These are phyloP conservation scores for Drosophila putrida DNA, from an alignment of 2,888 invertebrate genomes.

Conservation along the genomic window DNA sequence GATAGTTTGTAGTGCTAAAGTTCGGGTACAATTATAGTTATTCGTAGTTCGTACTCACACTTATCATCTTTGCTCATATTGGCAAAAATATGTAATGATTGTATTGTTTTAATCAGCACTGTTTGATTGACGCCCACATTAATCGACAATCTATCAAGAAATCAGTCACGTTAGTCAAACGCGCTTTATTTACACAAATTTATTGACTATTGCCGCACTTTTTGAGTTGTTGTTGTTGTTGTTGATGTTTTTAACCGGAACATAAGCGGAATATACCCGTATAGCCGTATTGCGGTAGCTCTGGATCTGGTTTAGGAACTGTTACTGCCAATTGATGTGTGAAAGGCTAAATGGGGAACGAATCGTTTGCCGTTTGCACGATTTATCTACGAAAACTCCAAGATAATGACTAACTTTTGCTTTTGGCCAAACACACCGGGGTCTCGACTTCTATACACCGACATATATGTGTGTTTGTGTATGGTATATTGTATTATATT, in stretches of 20 bases:
- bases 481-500: constrained; percentile 73
- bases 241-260: constrained; percentile 27
- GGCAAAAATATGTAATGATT: constrained; percentile 42
- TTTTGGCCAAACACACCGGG: constrained; percentile 35
- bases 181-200: background rate
- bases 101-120: constrained; percentile 5
- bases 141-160: constrained; percentile 33
- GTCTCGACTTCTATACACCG: background rate
- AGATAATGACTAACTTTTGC: constrained; percentile 73
- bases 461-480: constrained; percentile 12
- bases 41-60: constrained; percentile 72
- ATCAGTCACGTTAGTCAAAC: constrained; percentile 15
- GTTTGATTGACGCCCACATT: constrained; percentile 12
- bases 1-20: constrained; percentile 35
- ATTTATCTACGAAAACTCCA: constrained; percentile 79
- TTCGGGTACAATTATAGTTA: constrained; percentile 27
- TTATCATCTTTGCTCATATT: constrained; percentile 84
- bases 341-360: constrained; percentile 36
- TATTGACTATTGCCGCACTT: constrained; percentile 12
- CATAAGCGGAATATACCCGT: constrained; percentile 46
- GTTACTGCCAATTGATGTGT: constrained; percentile 40
- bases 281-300: constrained; percentile 32
- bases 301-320: constrained; percentile 36
- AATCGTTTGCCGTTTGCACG: constrained; percentile 44
- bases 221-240: background rate